Evolutionary conservation across 2,113 vertebrate species (phyloP), one percentile per base, ranked within the genome.

Genomic region (Aphelocoma coerulescens): DNA sequence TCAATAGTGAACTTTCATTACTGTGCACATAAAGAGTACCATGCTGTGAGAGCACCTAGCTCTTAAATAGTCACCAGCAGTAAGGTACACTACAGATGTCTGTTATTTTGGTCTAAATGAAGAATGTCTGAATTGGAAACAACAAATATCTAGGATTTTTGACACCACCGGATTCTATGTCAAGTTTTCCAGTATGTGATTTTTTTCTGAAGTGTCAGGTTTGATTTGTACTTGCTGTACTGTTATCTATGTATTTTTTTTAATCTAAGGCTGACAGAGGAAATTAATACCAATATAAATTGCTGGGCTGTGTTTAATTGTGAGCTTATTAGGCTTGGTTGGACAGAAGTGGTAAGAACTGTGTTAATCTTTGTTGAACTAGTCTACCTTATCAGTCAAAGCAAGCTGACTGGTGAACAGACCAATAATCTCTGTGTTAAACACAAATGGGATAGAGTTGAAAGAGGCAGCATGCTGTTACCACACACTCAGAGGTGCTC

Each of bases 1-100:
- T 99, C 99, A 99, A 99, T 99, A 98, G 97, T 86, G 41, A 98
- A 99, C 99, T 99, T 99, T 99, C 99, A 98, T 99, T 98, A 99
- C 98, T 95, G 97, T 91, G 98, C 98, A 98, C 98, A 98, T 98
- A 97, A 87, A 83, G 97, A 97, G 97, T 92, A 95, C 88, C 96
- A 22, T 2, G 58, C 96, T 67, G 78, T 43, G 73, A 84, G 95
- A 85, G 54, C 91, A 85, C 97, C 96, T 97, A 91, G 94, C 94
- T 97, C 97, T 96, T 98, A 98, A 98, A 97, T 91, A 97, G 98
- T 98, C 95, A 65, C 96, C 95, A 80, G 58, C 65, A 89, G 94
- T 92, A 65, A 89, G 91, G 91, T 93, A 59, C 72, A 35, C 92
- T 87, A 91, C 44, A 13, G 96, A 91, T 93, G 39, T 59, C 95